These are phyloP conservation scores for Helleia helle DNA, from an alignment of 2,888 invertebrate genomes.

Conservation along the genomic window DNA sequence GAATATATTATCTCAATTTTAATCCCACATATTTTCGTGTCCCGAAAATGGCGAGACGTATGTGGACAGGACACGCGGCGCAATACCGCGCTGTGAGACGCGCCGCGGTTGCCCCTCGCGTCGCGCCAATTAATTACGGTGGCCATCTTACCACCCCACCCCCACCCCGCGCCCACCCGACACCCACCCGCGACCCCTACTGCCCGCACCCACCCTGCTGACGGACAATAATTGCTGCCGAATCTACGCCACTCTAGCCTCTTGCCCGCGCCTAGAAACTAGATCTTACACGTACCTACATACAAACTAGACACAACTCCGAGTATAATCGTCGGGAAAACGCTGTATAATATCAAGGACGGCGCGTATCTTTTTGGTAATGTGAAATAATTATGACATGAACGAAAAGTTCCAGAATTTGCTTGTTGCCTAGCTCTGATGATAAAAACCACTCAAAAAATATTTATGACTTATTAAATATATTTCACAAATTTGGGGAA, in stretches of 20 bases:
- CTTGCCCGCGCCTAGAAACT: constrained; percentile 26
- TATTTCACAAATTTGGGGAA: too few species aligned
- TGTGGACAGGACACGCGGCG: constrained; percentile 40
- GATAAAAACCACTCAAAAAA: too few species aligned
- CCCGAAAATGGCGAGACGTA: constrained; percentile 16
- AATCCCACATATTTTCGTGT: neutral
- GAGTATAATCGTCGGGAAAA: constrained; percentile 6
- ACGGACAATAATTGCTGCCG: constrained; percentile 70
- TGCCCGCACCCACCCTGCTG: constrained; percentile 35
- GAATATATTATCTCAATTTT: too few species aligned
- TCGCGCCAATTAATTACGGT: constrained; percentile 74
- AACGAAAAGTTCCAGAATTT: too few species aligned
- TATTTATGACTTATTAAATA: too few species aligned
- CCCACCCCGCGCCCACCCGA: constrained; percentile 26
- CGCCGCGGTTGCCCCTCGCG: constrained; percentile 70
- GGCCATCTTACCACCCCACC: constrained; percentile 62
- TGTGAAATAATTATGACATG: too few species aligned
- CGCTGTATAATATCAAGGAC: too few species aligned
- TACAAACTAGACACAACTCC: too few species aligned
- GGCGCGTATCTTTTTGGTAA: too few species aligned
- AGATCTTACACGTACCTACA: neutral
- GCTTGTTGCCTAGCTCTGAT: too few species aligned
- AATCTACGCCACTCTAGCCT: constrained; percentile 40
- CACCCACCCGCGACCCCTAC: constrained; percentile 17
- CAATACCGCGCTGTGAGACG: constrained; percentile 65